These are phyloP conservation scores for Eilema griseolum DNA, from an alignment of 2,888 invertebrate genomes.

Conservation along the genomic window DNA sequence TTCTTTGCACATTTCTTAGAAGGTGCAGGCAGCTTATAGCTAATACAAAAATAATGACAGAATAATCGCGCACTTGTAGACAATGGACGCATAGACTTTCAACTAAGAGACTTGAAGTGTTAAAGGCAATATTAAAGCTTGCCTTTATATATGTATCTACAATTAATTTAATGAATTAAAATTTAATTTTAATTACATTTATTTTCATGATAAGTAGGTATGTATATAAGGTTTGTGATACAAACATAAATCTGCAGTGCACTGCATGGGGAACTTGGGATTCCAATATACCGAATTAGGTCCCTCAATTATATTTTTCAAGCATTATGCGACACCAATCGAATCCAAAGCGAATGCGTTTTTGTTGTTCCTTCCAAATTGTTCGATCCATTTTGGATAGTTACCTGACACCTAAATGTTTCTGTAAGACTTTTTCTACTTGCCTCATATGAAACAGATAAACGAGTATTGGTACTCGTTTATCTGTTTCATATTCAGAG, in stretches of 20 bases:
- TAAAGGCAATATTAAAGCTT: neutral
- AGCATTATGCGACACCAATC: neutral
- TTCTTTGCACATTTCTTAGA: slow-evolving; percentile 1
- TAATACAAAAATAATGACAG: slow-evolving; percentile 1
- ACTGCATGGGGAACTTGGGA: too few species aligned
- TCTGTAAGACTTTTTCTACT: neutral
- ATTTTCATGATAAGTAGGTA: neutral
- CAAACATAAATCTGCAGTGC: too few species aligned
- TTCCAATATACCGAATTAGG: too few species aligned
- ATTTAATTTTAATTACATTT: too few species aligned
- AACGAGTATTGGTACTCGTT: too few species aligned
- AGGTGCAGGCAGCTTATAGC: neutral
- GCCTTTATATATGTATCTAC: too few species aligned
- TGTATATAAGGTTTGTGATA: too few species aligned
- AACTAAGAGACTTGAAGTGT: neutral
- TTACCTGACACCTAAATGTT: neutral
- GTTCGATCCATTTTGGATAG: neutral
- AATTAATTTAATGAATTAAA: too few species aligned
- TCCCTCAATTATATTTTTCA: neutral
- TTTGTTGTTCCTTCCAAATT: neutral
- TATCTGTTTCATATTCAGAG: neutral
- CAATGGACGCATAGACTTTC: neutral
- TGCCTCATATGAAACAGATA: neutral
- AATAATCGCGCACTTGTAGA: slow-evolving; percentile 2
- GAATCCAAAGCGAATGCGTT: neutral